Evolutionary conservation across 2,113 vertebrate genomes (phyloP).

Genomic region (cattle (Bos taurus)): DNA sequence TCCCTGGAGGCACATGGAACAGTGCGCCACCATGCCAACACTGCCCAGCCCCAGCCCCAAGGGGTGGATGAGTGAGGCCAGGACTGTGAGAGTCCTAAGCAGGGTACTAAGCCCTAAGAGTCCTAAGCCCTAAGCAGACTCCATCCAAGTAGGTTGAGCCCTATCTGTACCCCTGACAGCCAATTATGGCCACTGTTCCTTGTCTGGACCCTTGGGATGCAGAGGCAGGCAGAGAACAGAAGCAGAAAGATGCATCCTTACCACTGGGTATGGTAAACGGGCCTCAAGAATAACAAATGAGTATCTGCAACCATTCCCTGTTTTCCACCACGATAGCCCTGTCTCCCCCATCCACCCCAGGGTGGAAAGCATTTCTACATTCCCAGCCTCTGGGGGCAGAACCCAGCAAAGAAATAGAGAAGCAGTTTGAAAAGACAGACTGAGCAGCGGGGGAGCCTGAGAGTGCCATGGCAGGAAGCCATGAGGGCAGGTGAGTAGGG

Average conservation of each 20-base stretch:
- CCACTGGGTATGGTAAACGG: neutral
- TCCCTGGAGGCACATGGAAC: constrained; percentile 43
- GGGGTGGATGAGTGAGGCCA: neutral
- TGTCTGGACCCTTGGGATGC: neutral
- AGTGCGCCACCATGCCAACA: constrained; percentile 35
- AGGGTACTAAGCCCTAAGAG: no score
- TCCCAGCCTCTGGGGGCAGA: neutral
- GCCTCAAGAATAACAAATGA: constrained; percentile 21
- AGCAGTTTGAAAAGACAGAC: neutral
- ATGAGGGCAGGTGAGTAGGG: neutral
- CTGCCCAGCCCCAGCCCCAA: neutral
- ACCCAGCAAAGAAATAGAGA: constrained; percentile 12
- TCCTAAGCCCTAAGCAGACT: neutral
- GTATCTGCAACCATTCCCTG: neutral
- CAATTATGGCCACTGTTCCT: neutral
- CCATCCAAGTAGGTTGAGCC: constrained; percentile 5
- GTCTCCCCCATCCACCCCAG: neutral
- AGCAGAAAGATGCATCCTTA: neutral
- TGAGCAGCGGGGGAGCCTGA: neutral
- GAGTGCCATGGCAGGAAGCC: neutral
- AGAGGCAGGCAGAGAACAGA: constrained; percentile 24
- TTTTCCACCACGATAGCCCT: neutral
- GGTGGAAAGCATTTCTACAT: neutral
- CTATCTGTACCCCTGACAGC: neutral
- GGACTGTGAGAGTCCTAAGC: neutral